phyloP scores from a whole-genome alignment of 2,113 vertebrate genomes.

The Xenus cinereus region DNA sequence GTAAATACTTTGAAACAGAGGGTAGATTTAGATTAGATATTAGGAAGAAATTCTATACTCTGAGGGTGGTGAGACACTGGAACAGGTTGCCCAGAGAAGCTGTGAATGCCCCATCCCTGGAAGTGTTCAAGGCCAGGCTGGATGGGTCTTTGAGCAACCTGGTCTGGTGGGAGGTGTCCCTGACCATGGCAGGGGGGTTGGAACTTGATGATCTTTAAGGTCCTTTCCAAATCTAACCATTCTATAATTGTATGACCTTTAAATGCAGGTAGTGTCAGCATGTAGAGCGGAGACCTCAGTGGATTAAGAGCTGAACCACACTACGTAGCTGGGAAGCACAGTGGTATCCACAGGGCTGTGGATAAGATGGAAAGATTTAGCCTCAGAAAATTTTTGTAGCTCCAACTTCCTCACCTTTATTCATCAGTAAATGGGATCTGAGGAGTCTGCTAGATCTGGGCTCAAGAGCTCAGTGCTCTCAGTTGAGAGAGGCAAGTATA shows the following conservation, averaged over 20 bases:
- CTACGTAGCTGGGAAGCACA: neutral
- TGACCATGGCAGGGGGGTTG: no score
- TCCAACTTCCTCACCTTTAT: neutral
- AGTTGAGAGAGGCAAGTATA: neutral
- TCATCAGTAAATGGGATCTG: neutral
- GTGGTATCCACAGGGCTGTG: neutral
- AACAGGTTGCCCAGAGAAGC: no score
- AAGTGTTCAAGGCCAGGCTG: no score
- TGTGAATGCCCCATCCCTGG: no score
- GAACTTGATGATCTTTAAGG: no score
- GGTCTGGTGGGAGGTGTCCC: no score
- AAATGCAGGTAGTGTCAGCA: rapidly evolving
- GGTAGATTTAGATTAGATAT: no score
- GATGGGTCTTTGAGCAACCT: no score
- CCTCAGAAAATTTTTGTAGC: neutral
- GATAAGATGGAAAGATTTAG: neutral
- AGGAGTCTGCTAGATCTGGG: neutral
- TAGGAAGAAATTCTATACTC: no score
- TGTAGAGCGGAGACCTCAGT: neutral
- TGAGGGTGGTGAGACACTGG: no score
- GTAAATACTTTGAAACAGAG: neutral
- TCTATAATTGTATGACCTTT: neutral
- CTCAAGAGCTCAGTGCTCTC: neutral
- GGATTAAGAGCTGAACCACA: neutral
- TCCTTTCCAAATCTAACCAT: no score